Percentiles rank a stretch among this genome's conserved stretches.
Conservation (phyloP, 2,797 vertebrate genomes). For the Chloroceryle amazona region DNA sequence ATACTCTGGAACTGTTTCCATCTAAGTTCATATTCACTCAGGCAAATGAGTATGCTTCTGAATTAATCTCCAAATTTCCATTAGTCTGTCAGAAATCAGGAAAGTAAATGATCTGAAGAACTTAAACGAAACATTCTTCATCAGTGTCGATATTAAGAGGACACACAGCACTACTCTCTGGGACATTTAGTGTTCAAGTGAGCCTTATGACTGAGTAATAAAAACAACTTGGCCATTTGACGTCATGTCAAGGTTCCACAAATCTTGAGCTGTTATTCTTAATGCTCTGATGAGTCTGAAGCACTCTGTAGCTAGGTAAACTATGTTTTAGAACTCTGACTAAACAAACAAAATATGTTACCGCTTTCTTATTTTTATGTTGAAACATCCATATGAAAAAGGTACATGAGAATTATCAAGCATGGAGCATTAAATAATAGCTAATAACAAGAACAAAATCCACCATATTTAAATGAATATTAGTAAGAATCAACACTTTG, state of each 20-base stretch:
- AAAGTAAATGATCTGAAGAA: constrained; percentile 57
- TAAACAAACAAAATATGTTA: neutral
- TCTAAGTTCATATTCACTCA: constrained; percentile 37
- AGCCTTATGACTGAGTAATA: neutral
- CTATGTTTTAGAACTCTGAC: neutral
- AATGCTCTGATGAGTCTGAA: neutral
- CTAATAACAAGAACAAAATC: neutral
- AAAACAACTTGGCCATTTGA: constrained; percentile 37
- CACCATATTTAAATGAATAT: neutral
- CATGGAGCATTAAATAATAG: neutral
- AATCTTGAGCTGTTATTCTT: neutral
- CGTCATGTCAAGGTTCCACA: constrained; percentile 43
- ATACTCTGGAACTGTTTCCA: constrained; percentile 18
- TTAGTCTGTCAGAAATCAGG: constrained; percentile 50
- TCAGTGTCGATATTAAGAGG: neutral
- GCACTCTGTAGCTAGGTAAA: neutral
- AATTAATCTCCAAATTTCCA: constrained; percentile 45
- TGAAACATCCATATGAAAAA: neutral
- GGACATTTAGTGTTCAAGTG: constrained; percentile 51
- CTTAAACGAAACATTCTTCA: constrained; percentile 51
- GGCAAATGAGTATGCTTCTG: constrained; percentile 25
- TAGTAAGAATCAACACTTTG: neutral
- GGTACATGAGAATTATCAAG: neutral
- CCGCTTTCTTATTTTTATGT: neutral
- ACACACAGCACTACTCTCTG: constrained; percentile 26